Evolutionary conservation across 1,140 invertebrate genomes (phyloP).

Genomic region (Lasioglossum albipes): DNA sequence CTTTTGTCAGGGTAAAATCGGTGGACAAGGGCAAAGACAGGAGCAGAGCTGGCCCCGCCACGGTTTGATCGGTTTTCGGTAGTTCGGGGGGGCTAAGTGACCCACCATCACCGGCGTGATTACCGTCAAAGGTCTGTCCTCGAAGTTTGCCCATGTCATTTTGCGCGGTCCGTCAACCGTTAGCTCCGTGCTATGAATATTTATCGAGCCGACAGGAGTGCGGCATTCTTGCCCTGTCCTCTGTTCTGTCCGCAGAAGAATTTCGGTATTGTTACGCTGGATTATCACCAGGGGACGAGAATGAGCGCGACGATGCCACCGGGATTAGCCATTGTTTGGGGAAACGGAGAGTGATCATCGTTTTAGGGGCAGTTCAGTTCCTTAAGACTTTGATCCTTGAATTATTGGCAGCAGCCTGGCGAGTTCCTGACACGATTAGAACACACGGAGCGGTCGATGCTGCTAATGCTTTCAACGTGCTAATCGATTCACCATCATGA

Average conservation of each 20-base stretch:
- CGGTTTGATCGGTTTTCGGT: conserved; percentile 26
- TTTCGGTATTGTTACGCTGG: conserved; percentile 41
- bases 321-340: conserved; percentile 40
- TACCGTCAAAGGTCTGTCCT: conserved; percentile 40
- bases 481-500: too few species aligned
- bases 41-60: not conserved
- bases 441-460: not conserved
- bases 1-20: conserved; percentile 9
- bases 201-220: conserved; percentile 33
- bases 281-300: not conserved
- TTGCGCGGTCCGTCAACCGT: conserved; percentile 27
- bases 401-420: conserved; percentile 3
- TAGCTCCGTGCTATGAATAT: conserved; percentile 54
- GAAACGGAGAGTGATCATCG: conserved; percentile 24
- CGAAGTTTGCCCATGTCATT: conserved; percentile 32
- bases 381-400: conserved; percentile 15
- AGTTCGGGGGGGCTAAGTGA: conserved; percentile 32
- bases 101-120: conserved; percentile 34
- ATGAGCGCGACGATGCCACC: not conserved
- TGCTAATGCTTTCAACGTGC: not conserved
- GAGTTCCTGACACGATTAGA: not conserved
- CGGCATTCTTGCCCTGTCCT: too few species aligned
- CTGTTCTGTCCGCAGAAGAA: conserved; percentile 4
- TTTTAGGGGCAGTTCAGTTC: conserved; percentile 11
- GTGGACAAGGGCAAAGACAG: not conserved